These are phyloP conservation scores for Brachyopa scutellaris DNA, from an alignment of 2,888 invertebrate species.

Conservation along the genomic window DNA sequence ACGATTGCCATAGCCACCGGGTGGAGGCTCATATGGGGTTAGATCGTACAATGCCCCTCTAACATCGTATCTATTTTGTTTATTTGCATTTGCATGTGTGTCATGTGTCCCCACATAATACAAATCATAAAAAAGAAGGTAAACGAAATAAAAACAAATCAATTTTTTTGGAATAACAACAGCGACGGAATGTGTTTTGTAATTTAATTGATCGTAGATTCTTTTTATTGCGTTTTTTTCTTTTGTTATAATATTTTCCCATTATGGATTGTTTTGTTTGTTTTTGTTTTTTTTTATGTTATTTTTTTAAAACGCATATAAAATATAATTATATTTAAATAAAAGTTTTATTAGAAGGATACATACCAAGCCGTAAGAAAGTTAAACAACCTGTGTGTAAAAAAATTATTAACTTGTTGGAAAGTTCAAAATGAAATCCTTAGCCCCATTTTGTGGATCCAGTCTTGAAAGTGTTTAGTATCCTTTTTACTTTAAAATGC, in stretches of 20 bases:
- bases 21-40: conserved; percentile 89
- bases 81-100: conserved; percentile 70
- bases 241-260: conserved; percentile 16
- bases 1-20: conserved; percentile 86
- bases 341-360: conserved; percentile 50
- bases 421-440: conserved; percentile 55
- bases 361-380: conserved; percentile 69
- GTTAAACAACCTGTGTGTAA: conserved; percentile 68
- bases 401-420: conserved; percentile 66
- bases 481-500: neutral
- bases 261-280: conserved; percentile 13
- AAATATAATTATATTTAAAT: conserved; percentile 25
- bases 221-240: conserved; percentile 53
- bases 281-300: conserved; percentile 2
- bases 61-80: conserved; percentile 91
- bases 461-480: conserved; percentile 31
- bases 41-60: conserved; percentile 95
- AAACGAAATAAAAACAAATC: conserved; percentile 60
- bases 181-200: conserved; percentile 1
- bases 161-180: conserved; percentile 60
- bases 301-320: conserved; percentile 52
- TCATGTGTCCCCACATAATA: conserved; percentile 71
- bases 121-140: conserved; percentile 71
- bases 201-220: conserved; percentile 10
- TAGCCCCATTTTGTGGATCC: conserved; percentile 36